Conservation (phyloP, 1,140 invertebrate species). For the Alviniconcha marisindica region DNA sequence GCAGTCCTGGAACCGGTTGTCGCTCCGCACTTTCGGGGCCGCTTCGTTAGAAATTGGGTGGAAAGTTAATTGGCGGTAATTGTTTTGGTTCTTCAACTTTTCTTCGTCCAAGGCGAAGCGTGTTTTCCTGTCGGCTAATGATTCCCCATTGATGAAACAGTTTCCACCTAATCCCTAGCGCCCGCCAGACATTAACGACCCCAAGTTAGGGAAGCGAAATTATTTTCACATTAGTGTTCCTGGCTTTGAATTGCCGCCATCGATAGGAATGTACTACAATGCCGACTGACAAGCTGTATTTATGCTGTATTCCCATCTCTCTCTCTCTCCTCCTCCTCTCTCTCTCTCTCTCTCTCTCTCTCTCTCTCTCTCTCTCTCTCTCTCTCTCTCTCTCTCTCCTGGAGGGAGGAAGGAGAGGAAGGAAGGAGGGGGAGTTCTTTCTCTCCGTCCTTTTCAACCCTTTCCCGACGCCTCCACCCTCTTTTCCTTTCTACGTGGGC, state of each 20-base stretch:
- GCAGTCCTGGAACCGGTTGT: no score
- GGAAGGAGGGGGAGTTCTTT: no score
- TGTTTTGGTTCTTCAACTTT: background rate
- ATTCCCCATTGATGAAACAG: conserved; percentile 9
- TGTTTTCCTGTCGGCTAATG: conserved; percentile 23
- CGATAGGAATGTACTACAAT: no score
- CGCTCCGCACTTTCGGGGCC: no score
- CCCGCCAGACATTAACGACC: no score
- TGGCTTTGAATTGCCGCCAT: no score
- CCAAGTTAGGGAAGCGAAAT: conserved; percentile 25
- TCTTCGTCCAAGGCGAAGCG: background rate
- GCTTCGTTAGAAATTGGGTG: background rate
- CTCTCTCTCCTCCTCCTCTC: background rate
- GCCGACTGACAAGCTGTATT: no score
- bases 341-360: conserved; percentile 11
- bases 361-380: conserved; percentile 22
- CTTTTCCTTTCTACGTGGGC: no score
- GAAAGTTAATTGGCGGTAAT: conserved; percentile 21
- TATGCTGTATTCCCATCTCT: background rate
- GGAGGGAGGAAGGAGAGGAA: no score
- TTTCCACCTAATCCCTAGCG: background rate
- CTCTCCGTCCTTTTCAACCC: no score
- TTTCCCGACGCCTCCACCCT: no score
- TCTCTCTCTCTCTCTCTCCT: background rate
- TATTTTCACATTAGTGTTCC: conserved; percentile 31